Evolutionary conservation across 2,888 invertebrate genomes (phyloP), one percentile per base, ranked within the genome.

Genomic region (Andrena praecox): DNA sequence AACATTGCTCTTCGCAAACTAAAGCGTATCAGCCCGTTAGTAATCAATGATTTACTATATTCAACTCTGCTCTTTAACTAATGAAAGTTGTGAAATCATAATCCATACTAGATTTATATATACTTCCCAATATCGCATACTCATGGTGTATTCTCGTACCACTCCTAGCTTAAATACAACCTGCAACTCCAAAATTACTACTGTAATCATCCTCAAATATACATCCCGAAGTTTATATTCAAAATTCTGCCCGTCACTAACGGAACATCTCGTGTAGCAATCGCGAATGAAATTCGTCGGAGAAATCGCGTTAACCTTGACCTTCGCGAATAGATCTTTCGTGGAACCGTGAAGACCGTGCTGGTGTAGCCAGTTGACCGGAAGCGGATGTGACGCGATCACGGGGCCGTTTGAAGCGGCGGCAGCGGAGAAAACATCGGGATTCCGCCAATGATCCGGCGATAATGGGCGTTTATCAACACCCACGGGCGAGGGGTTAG

Each of bases 371-470:
- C 63, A 75, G 54, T 59, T 75, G 76, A 68, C 84, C 87, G 87
- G 85, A 89, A 88, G 67, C 84, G 89, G 90, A 89, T 85, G 80
- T 89, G 89, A 89, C 87, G 87, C 75, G 78, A 64, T 68, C 52
- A 62, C 29, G 62, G 33, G 81, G 76, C 85, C 85, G 89, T 86
- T 86, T 78, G 82, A 85, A 80, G 80, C 59, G 71, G 71, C 73
- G 35, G 74, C 12, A 54, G 80, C 71, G 80, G 84, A 75, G 82
- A 85, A 85, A 87, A 88, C 88, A 80, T 77, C 56, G 78, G 80
- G 75, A 86, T 84, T 83, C 84, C 77, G 80, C 68, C 71, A 66
- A 62, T 64, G 75, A 75, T 50, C 24, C 77, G 70, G 56, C 66
- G 8, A 74, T 84, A 82, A 77, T 73, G 80, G 64, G 29, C 71